Percentiles rank a stretch among this genome's conserved stretches.
These are phyloP conservation scores for Habropoda laboriosa DNA, from an alignment of 1,140 invertebrate species.

Conservation along the genomic window DNA sequence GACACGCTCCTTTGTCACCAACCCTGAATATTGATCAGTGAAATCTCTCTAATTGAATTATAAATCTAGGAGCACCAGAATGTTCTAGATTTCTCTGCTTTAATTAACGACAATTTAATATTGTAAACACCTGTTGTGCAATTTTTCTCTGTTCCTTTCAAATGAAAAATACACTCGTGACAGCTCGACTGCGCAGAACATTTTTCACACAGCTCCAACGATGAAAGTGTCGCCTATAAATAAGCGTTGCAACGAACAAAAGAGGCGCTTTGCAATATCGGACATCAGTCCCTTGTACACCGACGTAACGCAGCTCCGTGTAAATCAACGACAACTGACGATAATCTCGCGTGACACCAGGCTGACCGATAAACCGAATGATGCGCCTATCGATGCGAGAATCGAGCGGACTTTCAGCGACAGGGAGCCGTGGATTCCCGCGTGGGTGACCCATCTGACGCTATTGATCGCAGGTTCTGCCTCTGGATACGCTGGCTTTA, in stretches of 20 bases:
- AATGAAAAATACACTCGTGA: no score
- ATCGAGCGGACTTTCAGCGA: conserved; percentile 52
- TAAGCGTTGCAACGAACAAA: neutral
- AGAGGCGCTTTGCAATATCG: conserved; percentile 2
- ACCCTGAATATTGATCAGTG: neutral
- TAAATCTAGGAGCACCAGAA: neutral
- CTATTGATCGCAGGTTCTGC: conserved; percentile 14
- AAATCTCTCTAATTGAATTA: neutral
- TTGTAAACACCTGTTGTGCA: no score
- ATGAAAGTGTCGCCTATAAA: conserved; percentile 31
- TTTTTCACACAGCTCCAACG: no score
- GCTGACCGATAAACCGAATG: conserved; percentile 22
- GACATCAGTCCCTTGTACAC: neutral
- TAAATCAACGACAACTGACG: neutral
- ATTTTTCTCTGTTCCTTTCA: no score
- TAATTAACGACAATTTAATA: no score
- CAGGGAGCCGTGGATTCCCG: conserved; percentile 53
- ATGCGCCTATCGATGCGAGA: conserved; percentile 45
- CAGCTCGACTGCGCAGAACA: no score
- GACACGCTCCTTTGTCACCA: neutral
- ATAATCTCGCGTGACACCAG: neutral
- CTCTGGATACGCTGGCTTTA: neutral
- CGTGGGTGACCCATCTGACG: conserved; percentile 45
- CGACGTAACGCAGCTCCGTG: neutral
- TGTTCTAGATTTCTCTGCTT: neutral